A percentile compares a stretch with the other conserved stretches of the same genome.
These are phyloP conservation scores for Phyllopteryx taeniolatus DNA, from an alignment of 2,113 vertebrate genomes.

Conservation along the genomic window DNA sequence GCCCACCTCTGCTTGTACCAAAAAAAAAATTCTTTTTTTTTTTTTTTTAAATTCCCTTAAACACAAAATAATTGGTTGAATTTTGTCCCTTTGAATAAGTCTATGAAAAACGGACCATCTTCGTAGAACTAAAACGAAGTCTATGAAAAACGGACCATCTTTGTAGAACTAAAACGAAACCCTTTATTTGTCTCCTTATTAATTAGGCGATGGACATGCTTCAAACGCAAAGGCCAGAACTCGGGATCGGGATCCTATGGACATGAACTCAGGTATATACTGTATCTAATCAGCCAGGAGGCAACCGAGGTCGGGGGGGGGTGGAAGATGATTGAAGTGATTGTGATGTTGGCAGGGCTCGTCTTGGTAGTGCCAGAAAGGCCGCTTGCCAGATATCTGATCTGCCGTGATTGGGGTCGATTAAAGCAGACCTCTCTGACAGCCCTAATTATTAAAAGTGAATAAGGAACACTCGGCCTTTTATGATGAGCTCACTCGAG, in stretches of 20 bases:
- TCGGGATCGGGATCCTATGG: neutral
- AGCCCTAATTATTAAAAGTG: slow-evolving; percentile 3
- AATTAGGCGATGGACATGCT: neutral
- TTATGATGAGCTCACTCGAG: neutral
- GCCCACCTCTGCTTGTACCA: no score
- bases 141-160: neutral
- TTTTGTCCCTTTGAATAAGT: neutral
- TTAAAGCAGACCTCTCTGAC: neutral
- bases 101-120: neutral
- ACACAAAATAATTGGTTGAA: no score
- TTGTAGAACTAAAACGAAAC: neutral
- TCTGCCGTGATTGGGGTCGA: neutral
- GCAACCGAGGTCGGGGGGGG: neutral
- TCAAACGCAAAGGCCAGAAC: neutral
- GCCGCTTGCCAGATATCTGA: neutral
- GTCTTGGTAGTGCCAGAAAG: neutral
- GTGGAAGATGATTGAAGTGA: neutral
- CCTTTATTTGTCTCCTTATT: neutral
- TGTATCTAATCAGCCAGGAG: neutral
- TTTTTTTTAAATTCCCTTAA: no score
- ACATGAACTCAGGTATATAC: neutral
- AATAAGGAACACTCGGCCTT: neutral
- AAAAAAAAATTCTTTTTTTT: no score
- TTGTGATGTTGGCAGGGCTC: neutral
- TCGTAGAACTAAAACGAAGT: neutral